Evolutionary conservation across 2,113 vertebrate genomes (phyloP).

Genomic region (Polypterus senegalus): DNA sequence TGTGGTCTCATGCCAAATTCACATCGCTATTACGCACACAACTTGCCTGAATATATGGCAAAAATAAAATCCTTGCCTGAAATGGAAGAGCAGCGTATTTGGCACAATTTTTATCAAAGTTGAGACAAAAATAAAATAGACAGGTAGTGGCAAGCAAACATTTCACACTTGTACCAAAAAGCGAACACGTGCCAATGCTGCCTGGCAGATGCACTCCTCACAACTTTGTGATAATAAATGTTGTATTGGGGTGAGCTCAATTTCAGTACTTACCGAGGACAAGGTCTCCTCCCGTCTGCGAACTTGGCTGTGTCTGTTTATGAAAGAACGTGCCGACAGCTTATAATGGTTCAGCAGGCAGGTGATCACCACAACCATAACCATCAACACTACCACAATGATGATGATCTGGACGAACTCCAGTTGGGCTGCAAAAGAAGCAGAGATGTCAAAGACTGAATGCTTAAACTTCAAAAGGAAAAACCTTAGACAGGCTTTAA

Average conservation of each 20-base stretch:
- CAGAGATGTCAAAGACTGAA: slow-evolving; percentile 13
- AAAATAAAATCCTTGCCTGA: too few species aligned
- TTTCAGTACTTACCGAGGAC: slow-evolving; percentile 60
- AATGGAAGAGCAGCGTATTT: too few species aligned
- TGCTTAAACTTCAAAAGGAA: slow-evolving; percentile 4
- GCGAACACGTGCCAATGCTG: too few species aligned
- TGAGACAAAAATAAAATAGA: not conserved
- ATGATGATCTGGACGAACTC: slow-evolving; percentile 95
- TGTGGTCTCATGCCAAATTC: too few species aligned
- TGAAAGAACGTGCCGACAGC: slow-evolving; percentile 75
- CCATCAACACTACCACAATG: slow-evolving; percentile 94
- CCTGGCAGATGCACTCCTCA: too few species aligned
- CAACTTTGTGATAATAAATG: too few species aligned
- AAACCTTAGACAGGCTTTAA: slow-evolving; percentile 28
- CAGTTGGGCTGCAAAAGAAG: slow-evolving; percentile 68
- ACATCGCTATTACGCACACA: too few species aligned
- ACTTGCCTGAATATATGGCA: too few species aligned
- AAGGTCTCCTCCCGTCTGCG: slow-evolving; percentile 66
- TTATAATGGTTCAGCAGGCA: slow-evolving; percentile 92
- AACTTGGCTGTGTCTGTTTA: slow-evolving; percentile 69
- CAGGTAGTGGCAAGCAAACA: not conserved
- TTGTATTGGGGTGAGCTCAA: not conserved
- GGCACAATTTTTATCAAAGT: too few species aligned
- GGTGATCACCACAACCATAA: slow-evolving; percentile 93
- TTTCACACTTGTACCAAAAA: too few species aligned